A percentile compares a stretch with the other conserved stretches of the same genome.
phyloP scores from a whole-genome alignment of 2,113 vertebrate genomes.

The Eclectus roratus region DNA sequence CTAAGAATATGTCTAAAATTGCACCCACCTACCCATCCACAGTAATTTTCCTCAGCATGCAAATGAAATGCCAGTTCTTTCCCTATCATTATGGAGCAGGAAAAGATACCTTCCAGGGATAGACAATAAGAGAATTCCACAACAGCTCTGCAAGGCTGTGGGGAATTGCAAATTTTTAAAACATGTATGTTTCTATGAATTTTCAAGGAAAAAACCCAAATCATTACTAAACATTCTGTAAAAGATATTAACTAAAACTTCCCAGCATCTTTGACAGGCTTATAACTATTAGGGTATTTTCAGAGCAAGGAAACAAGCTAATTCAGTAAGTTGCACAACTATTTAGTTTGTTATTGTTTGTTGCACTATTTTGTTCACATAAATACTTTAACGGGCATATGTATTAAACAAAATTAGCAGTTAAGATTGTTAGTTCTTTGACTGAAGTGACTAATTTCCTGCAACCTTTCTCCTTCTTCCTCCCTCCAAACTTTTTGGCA shows the following conservation, averaged over 20 bases:
- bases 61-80: neutral
- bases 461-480: slow-evolving; percentile 36
- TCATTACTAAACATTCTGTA: neutral
- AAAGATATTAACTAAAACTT: neutral
- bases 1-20: neutral
- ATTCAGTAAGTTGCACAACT: neutral
- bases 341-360: neutral
- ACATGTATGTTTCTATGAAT: neutral
- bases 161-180: neutral
- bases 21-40: neutral
- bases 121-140: neutral
- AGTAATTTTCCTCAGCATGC: neutral
- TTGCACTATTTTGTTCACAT: neutral
- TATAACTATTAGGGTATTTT: neutral
- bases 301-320: neutral
- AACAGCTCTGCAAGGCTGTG: neutral
- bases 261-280: neutral
- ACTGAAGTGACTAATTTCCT: slow-evolving; percentile 38
- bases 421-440: neutral
- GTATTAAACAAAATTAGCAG: neutral
- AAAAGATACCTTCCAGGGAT: neutral
- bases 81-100: neutral
- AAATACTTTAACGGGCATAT: neutral
- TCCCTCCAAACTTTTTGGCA: slow-evolving; percentile 14
- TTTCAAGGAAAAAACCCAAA: neutral